Conservation (phyloP, 2,797 vertebrate genomes). For the Aulostomus chinensis region DNA sequence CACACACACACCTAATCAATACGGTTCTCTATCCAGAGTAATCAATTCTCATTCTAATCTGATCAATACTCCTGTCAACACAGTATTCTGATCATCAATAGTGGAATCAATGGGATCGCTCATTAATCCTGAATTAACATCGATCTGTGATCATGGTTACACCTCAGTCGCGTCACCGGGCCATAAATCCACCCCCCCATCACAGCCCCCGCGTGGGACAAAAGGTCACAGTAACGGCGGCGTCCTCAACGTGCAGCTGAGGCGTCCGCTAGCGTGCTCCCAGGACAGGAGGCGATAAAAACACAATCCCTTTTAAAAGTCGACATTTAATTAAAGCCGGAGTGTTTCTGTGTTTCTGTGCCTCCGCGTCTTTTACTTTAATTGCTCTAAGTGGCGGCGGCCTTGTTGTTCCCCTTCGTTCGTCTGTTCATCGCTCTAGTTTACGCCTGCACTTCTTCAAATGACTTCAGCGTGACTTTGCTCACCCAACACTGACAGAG, state of each 20-base stretch:
- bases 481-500: slow-evolving; percentile 12
- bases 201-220: too few species aligned
- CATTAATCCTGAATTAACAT: slow-evolving; percentile 58
- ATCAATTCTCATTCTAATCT: slow-evolving; percentile 57
- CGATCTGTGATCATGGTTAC: slow-evolving; percentile 37
- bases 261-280: too few species aligned
- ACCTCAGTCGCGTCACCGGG: background rate
- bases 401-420: slow-evolving; percentile 21
- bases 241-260: background rate
- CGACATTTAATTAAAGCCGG: slow-evolving; percentile 12
- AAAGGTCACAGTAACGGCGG: slow-evolving; percentile 18
- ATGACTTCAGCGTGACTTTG: slow-evolving; percentile 37
- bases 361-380: background rate
- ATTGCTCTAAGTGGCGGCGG: slow-evolving; percentile 17
- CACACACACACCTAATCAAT: slow-evolving; percentile 27
- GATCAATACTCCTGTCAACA: slow-evolving; percentile 36
- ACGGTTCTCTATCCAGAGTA: slow-evolving; percentile 20
- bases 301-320: slow-evolving; percentile 9
- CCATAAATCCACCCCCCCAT: slow-evolving; percentile 29
- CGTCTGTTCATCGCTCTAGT: slow-evolving; percentile 8
- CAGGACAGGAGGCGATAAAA: slow-evolving; percentile 7
- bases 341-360: background rate
- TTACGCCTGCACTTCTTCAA: background rate
- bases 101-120: slow-evolving; percentile 33
- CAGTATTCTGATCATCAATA: slow-evolving; percentile 52